phyloP scores from a whole-genome alignment of 2,888 invertebrate species.

The Drepana falcataria region DNA sequence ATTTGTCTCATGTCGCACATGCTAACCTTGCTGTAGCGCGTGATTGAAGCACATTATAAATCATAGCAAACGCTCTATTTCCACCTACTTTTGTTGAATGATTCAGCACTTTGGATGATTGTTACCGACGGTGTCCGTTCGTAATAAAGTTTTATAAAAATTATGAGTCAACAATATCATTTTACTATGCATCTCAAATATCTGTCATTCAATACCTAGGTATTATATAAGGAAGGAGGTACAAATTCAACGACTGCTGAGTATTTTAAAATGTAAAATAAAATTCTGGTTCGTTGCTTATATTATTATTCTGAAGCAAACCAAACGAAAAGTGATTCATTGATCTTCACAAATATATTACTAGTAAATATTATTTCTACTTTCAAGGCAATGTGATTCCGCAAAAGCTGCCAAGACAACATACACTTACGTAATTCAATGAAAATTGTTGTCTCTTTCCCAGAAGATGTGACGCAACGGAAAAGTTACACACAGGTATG shows the following conservation, averaged over 20 bases:
- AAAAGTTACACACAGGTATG: slow-evolving; percentile 41
- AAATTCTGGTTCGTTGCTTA: too few species aligned
- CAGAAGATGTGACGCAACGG: slow-evolving; percentile 30
- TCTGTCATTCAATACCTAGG: too few species aligned
- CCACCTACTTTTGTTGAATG: neutral
- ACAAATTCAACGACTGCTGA: too few species aligned
- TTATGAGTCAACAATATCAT: too few species aligned
- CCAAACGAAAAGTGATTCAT: too few species aligned
- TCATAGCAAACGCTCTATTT: neutral
- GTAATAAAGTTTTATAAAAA: neutral
- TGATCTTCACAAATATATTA: neutral
- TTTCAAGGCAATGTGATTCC: neutral
- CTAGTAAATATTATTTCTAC: neutral
- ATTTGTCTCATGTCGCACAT: too few species aligned
- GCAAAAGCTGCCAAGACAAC: slow-evolving; percentile 11
- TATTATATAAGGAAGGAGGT: too few species aligned
- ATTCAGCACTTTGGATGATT: neutral
- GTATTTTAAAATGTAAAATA: too few species aligned
- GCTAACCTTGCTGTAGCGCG: neutral
- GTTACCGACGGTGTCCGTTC: neutral
- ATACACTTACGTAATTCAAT: slow-evolving; percentile 37
- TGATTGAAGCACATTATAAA: neutral
- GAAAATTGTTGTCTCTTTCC: slow-evolving; percentile 40
- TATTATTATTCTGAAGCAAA: too few species aligned
- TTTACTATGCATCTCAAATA: too few species aligned